phyloP scores from a whole-genome alignment of 2,888 invertebrate species.

The Dasypogon diadema region DNA sequence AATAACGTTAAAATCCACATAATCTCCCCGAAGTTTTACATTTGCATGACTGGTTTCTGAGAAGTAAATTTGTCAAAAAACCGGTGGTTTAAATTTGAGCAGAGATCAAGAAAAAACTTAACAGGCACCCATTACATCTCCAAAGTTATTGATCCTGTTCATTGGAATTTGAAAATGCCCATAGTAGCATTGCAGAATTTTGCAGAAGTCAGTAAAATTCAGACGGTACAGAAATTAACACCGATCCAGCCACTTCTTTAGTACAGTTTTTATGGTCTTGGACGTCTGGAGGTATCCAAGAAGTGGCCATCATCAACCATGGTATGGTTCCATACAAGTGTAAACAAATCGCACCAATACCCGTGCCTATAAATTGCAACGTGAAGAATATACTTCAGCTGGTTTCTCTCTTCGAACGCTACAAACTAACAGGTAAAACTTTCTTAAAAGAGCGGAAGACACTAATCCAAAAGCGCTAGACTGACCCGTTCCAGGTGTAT shows the following conservation, averaged over 20 bases:
- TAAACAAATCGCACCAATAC: slow-evolving; percentile 12
- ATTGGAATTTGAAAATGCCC: slow-evolving; percentile 5
- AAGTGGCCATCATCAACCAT: slow-evolving; percentile 44
- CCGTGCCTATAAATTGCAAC: neutral
- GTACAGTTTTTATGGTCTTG: neutral
- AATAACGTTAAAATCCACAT: neutral
- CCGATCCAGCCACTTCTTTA: slow-evolving; percentile 14
- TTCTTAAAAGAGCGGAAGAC: slow-evolving; percentile 6
- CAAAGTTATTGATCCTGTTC: slow-evolving; percentile 20
- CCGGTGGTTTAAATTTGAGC: slow-evolving; percentile 7
- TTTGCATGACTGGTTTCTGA: neutral
- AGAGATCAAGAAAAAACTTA: neutral
- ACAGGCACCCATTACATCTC: neutral
- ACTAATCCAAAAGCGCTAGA: slow-evolving; percentile 24
- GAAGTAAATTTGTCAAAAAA: slow-evolving; percentile 1
- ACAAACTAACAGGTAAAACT: slow-evolving; percentile 24
- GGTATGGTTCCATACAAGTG: slow-evolving; percentile 3
- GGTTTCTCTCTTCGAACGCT: slow-evolving; percentile 16
- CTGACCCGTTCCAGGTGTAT: slow-evolving; percentile 27
- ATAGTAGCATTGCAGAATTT: neutral
- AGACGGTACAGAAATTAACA: slow-evolving; percentile 30
- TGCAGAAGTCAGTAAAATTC: slow-evolving; percentile 14
- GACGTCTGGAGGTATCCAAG: slow-evolving; percentile 30
- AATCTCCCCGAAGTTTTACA: neutral
- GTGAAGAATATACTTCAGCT: no score